phyloP scores from a whole-genome alignment of 2,888 invertebrate genomes.

The Scaptomyza flava region DNA sequence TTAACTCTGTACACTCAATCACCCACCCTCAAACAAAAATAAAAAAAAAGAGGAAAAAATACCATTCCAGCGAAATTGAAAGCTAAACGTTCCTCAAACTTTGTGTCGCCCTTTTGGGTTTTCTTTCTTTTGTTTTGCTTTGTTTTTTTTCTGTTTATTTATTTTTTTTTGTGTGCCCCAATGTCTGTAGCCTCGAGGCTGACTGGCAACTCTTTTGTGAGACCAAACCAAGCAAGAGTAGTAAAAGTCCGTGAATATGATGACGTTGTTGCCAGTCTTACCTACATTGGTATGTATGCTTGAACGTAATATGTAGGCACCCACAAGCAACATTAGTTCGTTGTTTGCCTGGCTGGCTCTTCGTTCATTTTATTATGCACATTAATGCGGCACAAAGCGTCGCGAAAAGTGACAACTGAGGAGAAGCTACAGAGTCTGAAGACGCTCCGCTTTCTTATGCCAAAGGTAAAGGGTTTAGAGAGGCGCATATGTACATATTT shows the following conservation, averaged over 20 bases:
- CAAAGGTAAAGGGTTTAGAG: neutral
- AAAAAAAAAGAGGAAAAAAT: neutral
- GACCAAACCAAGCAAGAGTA: neutral
- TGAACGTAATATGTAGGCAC: neutral
- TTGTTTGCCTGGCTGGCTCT: conserved; percentile 16
- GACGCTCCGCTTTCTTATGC: conserved; percentile 12
- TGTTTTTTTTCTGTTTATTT: neutral
- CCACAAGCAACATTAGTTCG: conserved; percentile 51
- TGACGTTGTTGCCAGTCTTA: conserved; percentile 50
- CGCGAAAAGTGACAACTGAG: conserved; percentile 66
- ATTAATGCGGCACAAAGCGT: conserved; percentile 73
- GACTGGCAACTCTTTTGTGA: conserved; percentile 50
- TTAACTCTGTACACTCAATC: neutral
- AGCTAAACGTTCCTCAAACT: conserved; percentile 68
- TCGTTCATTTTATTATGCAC: conserved; percentile 66
- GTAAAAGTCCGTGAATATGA: conserved; percentile 41
- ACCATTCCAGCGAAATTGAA: conserved; percentile 54
- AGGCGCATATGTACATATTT: neutral
- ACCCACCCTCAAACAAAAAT: neutral
- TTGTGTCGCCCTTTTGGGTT: conserved; percentile 38
- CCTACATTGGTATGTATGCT: neutral
- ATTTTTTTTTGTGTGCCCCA: conserved; percentile 17
- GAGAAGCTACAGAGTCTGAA: conserved; percentile 10
- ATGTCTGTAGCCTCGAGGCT: conserved; percentile 66
- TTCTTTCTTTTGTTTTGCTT: neutral